Conservation (phyloP, 2,888 invertebrate genomes). For the Patella caerulea region DNA sequence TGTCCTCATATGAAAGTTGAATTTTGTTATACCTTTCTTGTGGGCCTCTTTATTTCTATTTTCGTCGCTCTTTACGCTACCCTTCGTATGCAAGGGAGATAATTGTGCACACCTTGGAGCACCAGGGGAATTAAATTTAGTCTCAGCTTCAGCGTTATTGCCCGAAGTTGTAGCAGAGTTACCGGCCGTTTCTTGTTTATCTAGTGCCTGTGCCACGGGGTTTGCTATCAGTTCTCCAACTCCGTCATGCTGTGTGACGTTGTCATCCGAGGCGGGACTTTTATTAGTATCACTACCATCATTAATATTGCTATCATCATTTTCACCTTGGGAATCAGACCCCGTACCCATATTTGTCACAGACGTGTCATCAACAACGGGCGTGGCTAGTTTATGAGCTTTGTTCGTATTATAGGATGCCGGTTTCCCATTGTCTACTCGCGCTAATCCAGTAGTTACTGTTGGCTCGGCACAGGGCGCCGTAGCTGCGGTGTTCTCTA, state of each 20-base stretch:
- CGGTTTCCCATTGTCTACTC: conserved; percentile 61
- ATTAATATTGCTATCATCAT: conserved; percentile 54
- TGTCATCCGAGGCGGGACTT: conserved; percentile 42
- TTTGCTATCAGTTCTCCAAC: conserved; percentile 92
- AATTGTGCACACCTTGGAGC: conserved; percentile 22
- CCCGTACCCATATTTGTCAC: conserved; percentile 48
- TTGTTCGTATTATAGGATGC: conserved; percentile 61
- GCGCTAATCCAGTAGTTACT: conserved; percentile 57
- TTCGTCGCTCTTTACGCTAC: background rate
- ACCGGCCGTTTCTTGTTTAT: conserved; percentile 35
- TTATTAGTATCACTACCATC: conserved; percentile 46
- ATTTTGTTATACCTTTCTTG: conserved; percentile 67
- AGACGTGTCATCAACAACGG: conserved; percentile 36
- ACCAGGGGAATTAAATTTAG: conserved; percentile 42
- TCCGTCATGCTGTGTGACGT: conserved; percentile 77
- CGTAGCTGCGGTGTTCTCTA: conserved; percentile 58
- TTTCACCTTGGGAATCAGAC: conserved; percentile 59
- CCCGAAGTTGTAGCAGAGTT: conserved; percentile 71
- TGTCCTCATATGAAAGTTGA: conserved; percentile 75
- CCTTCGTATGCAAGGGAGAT: conserved; percentile 10
- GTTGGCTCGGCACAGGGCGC: conserved; percentile 54
- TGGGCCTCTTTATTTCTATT: conserved; percentile 32
- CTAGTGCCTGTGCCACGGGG: conserved; percentile 78
- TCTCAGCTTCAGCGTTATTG: conserved; percentile 76
- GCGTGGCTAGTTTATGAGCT: conserved; percentile 37